These are phyloP conservation scores for Aphidius colemani DNA, from an alignment of 2,888 invertebrate genomes.

Conservation along the genomic window DNA sequence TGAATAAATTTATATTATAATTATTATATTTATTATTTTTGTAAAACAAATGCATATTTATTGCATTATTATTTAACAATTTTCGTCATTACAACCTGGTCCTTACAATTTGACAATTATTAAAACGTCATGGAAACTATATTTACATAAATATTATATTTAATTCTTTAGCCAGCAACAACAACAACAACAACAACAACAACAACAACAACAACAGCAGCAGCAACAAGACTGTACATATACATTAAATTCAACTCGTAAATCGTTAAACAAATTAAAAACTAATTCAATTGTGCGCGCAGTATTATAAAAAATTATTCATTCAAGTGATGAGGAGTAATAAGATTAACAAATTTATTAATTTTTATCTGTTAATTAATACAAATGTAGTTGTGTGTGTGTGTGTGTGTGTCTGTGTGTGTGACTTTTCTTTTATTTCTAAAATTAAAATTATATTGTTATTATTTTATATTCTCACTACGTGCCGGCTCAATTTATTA, in stretches of 20 bases:
- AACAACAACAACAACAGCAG: too few relatives aligned
- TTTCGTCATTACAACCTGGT: slow-evolving; percentile 15
- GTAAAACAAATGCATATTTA: not conserved
- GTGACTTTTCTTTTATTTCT: not conserved
- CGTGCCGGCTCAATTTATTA: slow-evolving; percentile 15
- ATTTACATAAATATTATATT: slow-evolving; percentile 49
- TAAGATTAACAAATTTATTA: too few relatives aligned
- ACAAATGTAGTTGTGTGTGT: not conserved
- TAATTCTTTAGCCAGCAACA: not conserved
- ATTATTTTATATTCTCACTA: not conserved
- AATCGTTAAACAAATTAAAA: not conserved
- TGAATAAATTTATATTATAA: not conserved
- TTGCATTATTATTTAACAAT: slow-evolving; percentile 7
- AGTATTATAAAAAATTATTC: not conserved
- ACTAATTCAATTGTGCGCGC: slow-evolving; percentile 17
- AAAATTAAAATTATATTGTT: too few relatives aligned
- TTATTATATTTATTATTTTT: slow-evolving; percentile 1
- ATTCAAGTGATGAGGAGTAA: not conserved
- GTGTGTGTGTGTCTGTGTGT: not conserved
- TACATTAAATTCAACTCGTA: slow-evolving; percentile 38
- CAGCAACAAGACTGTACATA: slow-evolving; percentile 48
- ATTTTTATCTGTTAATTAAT: too few relatives aligned
- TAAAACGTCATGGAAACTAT: slow-evolving; percentile 43
- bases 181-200: too few relatives aligned
- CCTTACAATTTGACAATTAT: slow-evolving; percentile 28